A percentile compares a stretch with the other conserved stretches of the same genome.
These are phyloP conservation scores for Aldabrachelys gigantea DNA, from an alignment of 2,113 vertebrate species.

Conservation along the genomic window DNA sequence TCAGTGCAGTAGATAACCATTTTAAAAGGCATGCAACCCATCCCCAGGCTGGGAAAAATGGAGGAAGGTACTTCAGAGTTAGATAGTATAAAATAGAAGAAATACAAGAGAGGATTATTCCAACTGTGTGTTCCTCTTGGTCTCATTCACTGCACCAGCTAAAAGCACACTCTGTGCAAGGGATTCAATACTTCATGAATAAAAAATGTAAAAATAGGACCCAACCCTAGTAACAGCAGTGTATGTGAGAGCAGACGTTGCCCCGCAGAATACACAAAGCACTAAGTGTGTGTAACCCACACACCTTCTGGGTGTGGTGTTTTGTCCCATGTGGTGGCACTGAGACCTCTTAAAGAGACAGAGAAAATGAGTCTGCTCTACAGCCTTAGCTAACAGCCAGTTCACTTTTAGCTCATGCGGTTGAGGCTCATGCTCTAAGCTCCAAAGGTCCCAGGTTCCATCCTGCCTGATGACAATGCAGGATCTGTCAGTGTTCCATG, in stretches of 20 bases:
- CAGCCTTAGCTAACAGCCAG: no score
- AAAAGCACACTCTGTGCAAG: neutral
- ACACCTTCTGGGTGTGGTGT: no score
- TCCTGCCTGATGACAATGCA: no score
- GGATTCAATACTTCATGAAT: neutral
- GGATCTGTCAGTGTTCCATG: no score
- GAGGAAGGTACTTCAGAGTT: neutral
- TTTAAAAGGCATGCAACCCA: conserved; percentile 44
- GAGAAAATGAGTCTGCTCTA: no score
- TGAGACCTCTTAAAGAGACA: no score
- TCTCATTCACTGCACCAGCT: neutral
- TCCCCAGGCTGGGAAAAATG: neutral
- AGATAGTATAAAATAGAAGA: neutral
- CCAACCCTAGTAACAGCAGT: neutral
- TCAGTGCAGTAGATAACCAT: conserved; percentile 25
- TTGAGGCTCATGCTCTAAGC: no score
- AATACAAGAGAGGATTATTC: neutral
- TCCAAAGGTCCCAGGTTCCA: no score
- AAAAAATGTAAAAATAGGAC: neutral
- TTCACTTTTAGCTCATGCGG: no score
- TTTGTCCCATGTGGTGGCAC: no score
- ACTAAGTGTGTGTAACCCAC: no score
- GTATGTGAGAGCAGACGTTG: neutral
- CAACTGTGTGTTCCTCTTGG: neutral
- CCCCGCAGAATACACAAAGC: neutral